phyloP scores from a whole-genome alignment of 2,888 invertebrate genomes.

The Diarsia mendica region DNA sequence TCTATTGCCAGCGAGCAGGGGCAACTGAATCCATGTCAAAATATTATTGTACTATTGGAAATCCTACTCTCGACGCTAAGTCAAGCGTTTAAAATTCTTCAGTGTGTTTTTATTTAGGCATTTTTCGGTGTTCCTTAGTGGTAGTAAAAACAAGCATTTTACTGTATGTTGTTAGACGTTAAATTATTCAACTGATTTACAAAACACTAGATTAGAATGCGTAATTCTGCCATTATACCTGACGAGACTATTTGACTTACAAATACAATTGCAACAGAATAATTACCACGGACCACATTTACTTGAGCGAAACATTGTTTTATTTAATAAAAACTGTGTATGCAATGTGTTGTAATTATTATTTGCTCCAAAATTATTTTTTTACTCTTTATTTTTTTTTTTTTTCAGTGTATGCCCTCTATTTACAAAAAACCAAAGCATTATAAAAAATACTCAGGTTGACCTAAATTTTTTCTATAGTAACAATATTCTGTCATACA shows the following conservation, averaged over 20 bases:
- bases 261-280: constrained; percentile 65
- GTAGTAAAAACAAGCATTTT: background rate
- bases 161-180: background rate
- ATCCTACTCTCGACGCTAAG: background rate
- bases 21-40: background rate
- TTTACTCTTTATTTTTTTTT: background rate
- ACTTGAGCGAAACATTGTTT: constrained; percentile 37
- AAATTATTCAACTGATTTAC: constrained; percentile 22
- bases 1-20: background rate
- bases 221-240: constrained; percentile 75
- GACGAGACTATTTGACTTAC: constrained; percentile 71
- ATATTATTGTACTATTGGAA: background rate
- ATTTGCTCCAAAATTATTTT: constrained; percentile 16
- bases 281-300: constrained; percentile 62
- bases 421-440: background rate
- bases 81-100: background rate
- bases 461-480: background rate
- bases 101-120: background rate
- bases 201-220: constrained; percentile 71
- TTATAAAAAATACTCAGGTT: background rate
- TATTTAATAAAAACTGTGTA: constrained; percentile 36
- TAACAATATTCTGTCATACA: background rate
- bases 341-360: constrained; percentile 41
- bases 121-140: background rate
- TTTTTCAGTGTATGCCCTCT: background rate